These are phyloP conservation scores for Leuctra nigra DNA, from an alignment of 2,888 invertebrate species.

Conservation along the genomic window DNA sequence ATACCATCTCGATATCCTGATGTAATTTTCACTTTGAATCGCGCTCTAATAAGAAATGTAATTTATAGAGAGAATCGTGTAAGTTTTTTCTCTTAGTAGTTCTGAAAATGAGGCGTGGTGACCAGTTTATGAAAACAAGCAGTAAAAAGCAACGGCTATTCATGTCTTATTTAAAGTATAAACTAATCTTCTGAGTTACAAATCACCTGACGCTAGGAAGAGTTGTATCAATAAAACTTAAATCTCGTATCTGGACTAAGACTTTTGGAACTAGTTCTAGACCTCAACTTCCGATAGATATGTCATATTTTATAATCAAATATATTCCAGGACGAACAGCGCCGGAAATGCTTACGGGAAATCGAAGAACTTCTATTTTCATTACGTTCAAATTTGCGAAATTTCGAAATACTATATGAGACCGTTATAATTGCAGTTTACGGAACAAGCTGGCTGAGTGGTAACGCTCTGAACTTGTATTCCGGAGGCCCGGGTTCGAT, in stretches of 20 bases:
- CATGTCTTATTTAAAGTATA: slow-evolving; percentile 10
- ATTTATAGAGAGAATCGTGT: slow-evolving; percentile 5
- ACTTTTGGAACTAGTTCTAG: no score
- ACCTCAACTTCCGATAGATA: no score
- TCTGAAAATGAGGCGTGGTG: slow-evolving; percentile 10
- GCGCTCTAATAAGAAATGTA: slow-evolving; percentile 1
- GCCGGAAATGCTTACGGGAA: no score
- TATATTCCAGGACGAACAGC: no score
- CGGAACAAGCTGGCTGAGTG: no score
- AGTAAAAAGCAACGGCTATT: slow-evolving; percentile 1
- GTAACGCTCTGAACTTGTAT: no score
- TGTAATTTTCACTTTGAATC: slow-evolving; percentile 7
- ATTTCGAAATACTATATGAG: no score
- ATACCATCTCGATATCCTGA: neutral
- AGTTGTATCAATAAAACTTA: slow-evolving; percentile 3
- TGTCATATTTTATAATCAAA: no score
- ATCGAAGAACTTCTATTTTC: no score
- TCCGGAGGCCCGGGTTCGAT: no score
- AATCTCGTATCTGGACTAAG: neutral
- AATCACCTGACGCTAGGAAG: neutral
- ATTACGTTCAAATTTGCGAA: no score
- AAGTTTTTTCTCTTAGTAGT: neutral
- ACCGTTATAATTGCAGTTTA: no score
- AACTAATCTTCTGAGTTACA: neutral
- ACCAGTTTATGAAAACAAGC: slow-evolving; percentile 15